These are phyloP conservation scores for Oasisia sp. DNA, from an alignment of 2,888 invertebrate species.

Conservation along the genomic window DNA sequence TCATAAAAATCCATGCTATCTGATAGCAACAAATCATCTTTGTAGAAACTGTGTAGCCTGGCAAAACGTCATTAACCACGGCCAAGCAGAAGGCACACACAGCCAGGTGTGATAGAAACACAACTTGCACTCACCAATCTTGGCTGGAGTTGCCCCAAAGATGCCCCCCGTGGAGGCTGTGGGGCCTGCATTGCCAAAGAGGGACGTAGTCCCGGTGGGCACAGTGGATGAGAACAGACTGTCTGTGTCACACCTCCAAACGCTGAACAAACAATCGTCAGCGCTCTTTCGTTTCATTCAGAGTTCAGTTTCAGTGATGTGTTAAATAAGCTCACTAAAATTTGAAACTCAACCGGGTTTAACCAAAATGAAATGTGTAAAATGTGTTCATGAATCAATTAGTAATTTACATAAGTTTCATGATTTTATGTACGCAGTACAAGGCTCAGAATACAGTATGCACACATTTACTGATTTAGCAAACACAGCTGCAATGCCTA, in stretches of 20 bases:
- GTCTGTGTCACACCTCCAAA: constrained; percentile 20
- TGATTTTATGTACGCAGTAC: not conserved
- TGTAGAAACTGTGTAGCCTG: not conserved
- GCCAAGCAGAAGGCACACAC: not conserved
- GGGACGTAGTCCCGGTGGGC: constrained; percentile 27
- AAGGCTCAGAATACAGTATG: not conserved
- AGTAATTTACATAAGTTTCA: not conserved
- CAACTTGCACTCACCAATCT: not conserved
- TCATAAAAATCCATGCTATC: too few relatives aligned
- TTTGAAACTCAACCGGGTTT: too few relatives aligned
- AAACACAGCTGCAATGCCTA: too few relatives aligned
- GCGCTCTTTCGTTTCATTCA: too few relatives aligned
- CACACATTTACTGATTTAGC: too few relatives aligned
- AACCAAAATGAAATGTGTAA: too few relatives aligned
- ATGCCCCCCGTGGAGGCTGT: constrained; percentile 17
- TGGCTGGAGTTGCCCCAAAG: constrained; percentile 30
- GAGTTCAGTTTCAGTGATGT: not conserved
- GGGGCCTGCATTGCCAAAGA: not conserved
- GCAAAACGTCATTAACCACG: not conserved
- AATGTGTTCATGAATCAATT: too few relatives aligned
- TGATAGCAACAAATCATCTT: too few relatives aligned
- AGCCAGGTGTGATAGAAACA: not conserved
- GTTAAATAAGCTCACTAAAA: not conserved
- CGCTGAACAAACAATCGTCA: not conserved
- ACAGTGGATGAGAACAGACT: constrained; percentile 26